Evolutionary conservation across 2,888 invertebrate genomes (phyloP), one percentile per base, ranked within the genome.

Genomic region (Leptopilina syphax): DNA sequence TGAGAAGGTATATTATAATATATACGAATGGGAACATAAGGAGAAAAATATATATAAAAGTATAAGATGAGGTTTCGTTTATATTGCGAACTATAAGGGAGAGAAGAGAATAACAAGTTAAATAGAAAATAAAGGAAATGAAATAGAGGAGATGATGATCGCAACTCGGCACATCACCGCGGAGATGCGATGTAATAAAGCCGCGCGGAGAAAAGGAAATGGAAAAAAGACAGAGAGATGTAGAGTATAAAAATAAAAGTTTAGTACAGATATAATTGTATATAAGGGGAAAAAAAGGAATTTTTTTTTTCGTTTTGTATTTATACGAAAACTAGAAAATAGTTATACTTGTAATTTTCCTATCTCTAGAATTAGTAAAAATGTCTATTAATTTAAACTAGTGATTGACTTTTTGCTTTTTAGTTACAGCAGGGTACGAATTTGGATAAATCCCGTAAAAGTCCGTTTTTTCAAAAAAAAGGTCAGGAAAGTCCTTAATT

Each of bases 61-160:
- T 18, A 70, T 54, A 50, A 50, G 70, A 70, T 1, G 54, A 70
- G 70, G 24, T 70, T 54, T 54, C 68, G 13, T 54, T 34, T 57
- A 34, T 70, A 73, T 73, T 73, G 54, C 57, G n/a, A 54, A 57
- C 34, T 70, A 57, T 27, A 73, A 27, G 34, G 34, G 8, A n/a
- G 3, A 34, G 57, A 57, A 57, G 34, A 57, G 57, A 57, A 44
- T 6, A 73, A 57, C 8, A n/a, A 73, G n/a, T 13, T 27, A 57
- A 57, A 73, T 54, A 57, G 70, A 70, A 70, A 70, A 70, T 70
- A 70, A 70, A 70, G 27, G 47, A 70, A 44, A 70, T 50, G 24
- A 70, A 70, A 50, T 54, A 70, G 50, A 54, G 70, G 50, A 34
- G 34, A 34, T 34, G 34, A 34, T 34, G 34, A 70, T 70, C 50